These are phyloP conservation scores for Gonatopus flavifemur DNA, from an alignment of 1,140 invertebrate genomes.

Conservation along the genomic window DNA sequence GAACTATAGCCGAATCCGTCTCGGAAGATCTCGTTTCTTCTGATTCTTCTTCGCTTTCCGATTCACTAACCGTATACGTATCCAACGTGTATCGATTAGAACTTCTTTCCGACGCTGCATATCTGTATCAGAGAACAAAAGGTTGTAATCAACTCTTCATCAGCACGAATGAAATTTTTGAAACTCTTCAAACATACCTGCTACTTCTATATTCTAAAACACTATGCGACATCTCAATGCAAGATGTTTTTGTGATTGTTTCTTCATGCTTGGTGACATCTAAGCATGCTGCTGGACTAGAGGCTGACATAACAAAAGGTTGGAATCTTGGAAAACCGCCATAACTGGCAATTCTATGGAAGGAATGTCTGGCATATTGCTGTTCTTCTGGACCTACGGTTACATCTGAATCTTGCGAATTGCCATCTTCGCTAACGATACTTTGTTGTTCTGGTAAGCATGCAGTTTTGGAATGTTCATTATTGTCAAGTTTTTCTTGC, in stretches of 20 bases:
- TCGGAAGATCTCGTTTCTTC: slow-evolving; percentile 47
- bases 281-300: slow-evolving; percentile 32
- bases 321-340: slow-evolving; percentile 50
- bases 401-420: slow-evolving; percentile 45
- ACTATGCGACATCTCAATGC: slow-evolving; percentile 49
- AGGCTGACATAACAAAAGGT: slow-evolving; percentile 51
- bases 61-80: slow-evolving; percentile 51
- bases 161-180: neutral
- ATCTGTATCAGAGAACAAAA: slow-evolving; percentile 30
- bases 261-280: slow-evolving; percentile 35
- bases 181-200: slow-evolving; percentile 34
- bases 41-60: slow-evolving; percentile 55
- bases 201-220: slow-evolving; percentile 52
- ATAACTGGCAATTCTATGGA: slow-evolving; percentile 48
- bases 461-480: slow-evolving; percentile 28
- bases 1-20: slow-evolving; percentile 36
- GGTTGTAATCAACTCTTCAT: neutral
- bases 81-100: slow-evolving; percentile 40
- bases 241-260: slow-evolving; percentile 40
- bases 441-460: slow-evolving; percentile 37
- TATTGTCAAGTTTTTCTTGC: slow-evolving; percentile 14
- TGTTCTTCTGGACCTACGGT: slow-evolving; percentile 36
- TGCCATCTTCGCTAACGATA: slow-evolving; percentile 43
- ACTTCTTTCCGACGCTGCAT: slow-evolving; percentile 40
- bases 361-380: slow-evolving; percentile 44